These are phyloP conservation scores for Hydroisotoma schaefferi DNA, from an alignment of 2,888 invertebrate genomes.

Conservation along the genomic window DNA sequence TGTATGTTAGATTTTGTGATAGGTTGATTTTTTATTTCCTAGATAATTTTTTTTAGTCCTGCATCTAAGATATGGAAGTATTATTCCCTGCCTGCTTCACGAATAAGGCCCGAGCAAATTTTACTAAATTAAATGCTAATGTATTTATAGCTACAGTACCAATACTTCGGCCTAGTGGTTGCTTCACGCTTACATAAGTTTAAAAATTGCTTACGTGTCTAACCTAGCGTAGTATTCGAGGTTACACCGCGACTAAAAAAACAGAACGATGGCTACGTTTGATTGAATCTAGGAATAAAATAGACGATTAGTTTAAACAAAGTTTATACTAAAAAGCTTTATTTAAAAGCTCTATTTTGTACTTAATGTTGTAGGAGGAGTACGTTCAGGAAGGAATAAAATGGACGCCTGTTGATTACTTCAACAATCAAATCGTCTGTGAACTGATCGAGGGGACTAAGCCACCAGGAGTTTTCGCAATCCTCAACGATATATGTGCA, in stretches of 20 bases:
- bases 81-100: too few relatives aligned
- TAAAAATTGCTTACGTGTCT: too few relatives aligned
- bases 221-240: slow-evolving; percentile 8
- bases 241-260: neutral
- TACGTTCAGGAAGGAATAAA: slow-evolving; percentile 65
- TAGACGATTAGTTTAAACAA: neutral
- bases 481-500: slow-evolving; percentile 66
- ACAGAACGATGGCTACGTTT: neutral
- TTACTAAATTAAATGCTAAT: too few relatives aligned
- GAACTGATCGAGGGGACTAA: slow-evolving; percentile 63
- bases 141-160: too few relatives aligned
- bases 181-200: too few relatives aligned
- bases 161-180: too few relatives aligned
- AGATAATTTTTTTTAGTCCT: too few relatives aligned
- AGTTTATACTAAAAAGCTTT: neutral
- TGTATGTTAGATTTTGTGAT: too few relatives aligned
- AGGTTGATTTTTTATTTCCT: too few relatives aligned
- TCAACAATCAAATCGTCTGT: slow-evolving; percentile 68
- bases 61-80: too few relatives aligned
- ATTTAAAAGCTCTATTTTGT: slow-evolving; percentile 6
- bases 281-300: neutral
- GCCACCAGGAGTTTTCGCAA: slow-evolving; percentile 64
- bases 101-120: too few relatives aligned
- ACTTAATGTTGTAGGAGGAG: slow-evolving; percentile 58
- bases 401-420: slow-evolving; percentile 66